Evolutionary conservation across 1,140 invertebrate species (phyloP), one percentile per base, ranked within the genome.

Genomic region (Philopotamus ludificatus): DNA sequence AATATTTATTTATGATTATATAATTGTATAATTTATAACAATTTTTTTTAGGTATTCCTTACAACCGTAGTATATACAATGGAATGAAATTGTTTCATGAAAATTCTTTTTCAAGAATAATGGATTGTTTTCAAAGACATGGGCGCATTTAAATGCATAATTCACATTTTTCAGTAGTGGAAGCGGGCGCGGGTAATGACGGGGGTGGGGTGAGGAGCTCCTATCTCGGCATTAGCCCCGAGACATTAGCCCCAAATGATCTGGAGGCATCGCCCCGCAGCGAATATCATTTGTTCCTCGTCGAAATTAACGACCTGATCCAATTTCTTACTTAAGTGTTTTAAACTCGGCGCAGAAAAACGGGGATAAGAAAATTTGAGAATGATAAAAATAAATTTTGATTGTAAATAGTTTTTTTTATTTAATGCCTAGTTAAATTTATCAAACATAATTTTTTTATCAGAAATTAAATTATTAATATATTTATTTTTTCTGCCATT

Each of bases 201-300:
- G 45, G 26, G 15, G 26, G 22, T 22, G 59, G n/a, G n/a, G n/a
- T n/a, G n/a, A n/a, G n/a, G n/a, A n/a, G n/a, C 21, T 49, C 54
- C 28, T 63, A 54, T 63, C 55, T 63, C 42, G 61, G 23, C 50
- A 63, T 63, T 53, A 54, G 50, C 61, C 61, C 49, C 51, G 51
- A 63, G 21, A 51, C 61, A 63, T 63, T 63, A 63, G 61, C 49
- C 61, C 41, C 49, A 63, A 63, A 63, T 63, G 61, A 54, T 63
- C 61, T 49, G 28, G 23, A 63, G 49, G 61, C 61, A 63, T 54
- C 50, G 61, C 54, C 54, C 54, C 54, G 34, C 42, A 28, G 54
- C 51, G 61, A 63, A 63, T 63, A 49, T 53, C 61, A 45, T 63
- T 63, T 63, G 51, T 53, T 63, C 39, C 45, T 54, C 42, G 61